A percentile compares a stretch with the other conserved stretches of the same genome.
phyloP scores from a whole-genome alignment of 1,140 invertebrate genomes.

The Pantala flavescens region DNA sequence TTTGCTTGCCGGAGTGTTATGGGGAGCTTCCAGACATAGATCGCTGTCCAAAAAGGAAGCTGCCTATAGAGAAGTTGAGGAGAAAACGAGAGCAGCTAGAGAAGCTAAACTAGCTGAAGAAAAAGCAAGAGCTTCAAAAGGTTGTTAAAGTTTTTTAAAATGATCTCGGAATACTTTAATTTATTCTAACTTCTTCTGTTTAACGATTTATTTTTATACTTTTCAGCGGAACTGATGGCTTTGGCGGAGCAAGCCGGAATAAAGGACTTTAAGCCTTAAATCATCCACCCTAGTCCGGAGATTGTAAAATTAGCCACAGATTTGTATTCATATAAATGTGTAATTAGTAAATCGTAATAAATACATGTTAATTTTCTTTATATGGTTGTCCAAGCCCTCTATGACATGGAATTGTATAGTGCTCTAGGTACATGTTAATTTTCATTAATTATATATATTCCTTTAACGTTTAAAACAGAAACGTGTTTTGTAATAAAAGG shows the following conservation, averaged over 20 bases:
- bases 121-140: constrained; percentile 34
- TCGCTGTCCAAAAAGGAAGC: constrained; percentile 54
- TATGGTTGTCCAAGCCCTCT: no score
- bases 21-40: constrained; percentile 57
- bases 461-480: no score
- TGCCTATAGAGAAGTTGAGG: constrained; percentile 49
- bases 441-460: no score
- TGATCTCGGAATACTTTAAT: background rate
- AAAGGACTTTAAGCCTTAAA: background rate
- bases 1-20: constrained; percentile 50
- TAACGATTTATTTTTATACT: background rate
- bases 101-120: constrained; percentile 58
- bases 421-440: no score
- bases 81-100: constrained; percentile 49
- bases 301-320: no score
- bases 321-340: no score
- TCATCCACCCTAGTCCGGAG: background rate
- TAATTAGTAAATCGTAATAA: no score
- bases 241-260: background rate
- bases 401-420: no score
- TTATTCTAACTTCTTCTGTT: background rate
- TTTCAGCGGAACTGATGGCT: background rate
- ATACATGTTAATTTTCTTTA: no score
- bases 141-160: no score
- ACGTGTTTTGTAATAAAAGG: no score